Evolutionary conservation across 2,888 invertebrate genomes (phyloP).

Genomic region (Pseudoips prasinana): DNA sequence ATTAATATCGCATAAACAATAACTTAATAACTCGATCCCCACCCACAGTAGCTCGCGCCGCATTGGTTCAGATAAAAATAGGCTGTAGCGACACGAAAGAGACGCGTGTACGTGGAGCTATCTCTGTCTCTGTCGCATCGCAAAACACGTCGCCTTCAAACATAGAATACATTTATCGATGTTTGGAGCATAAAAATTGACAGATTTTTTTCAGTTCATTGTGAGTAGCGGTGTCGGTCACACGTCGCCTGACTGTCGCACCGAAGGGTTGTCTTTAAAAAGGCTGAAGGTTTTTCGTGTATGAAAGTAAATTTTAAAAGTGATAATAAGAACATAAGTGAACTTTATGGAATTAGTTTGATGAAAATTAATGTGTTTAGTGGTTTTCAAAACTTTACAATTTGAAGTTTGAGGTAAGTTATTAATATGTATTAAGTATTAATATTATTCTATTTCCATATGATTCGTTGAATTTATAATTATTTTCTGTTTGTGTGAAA

Average conservation of each 20-base stretch:
- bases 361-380: conserved; percentile 46
- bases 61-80: conserved; percentile 75
- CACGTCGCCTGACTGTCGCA: conserved; percentile 41
- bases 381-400: conserved; percentile 32
- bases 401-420: conserved; percentile 39
- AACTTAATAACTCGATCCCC: conserved; percentile 78
- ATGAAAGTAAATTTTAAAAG: conserved; percentile 26
- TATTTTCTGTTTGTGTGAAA: no score
- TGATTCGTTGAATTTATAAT: no score
- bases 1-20: conserved; percentile 79
- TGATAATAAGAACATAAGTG: conserved; percentile 39
- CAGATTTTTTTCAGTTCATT: conserved; percentile 81
- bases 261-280: conserved; percentile 64
- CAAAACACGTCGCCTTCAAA: conserved; percentile 75
- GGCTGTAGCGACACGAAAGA: conserved; percentile 69
- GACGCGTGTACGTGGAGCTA: conserved; percentile 52
- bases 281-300: conserved; percentile 38
- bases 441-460: no score
- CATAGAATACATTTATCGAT: conserved; percentile 79
- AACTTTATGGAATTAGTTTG: conserved; percentile 35
- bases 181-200: conserved; percentile 81
- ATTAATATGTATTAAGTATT: neutral
- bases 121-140: conserved; percentile 47
- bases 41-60: conserved; percentile 65
- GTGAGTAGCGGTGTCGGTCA: conserved; percentile 55